Evolutionary conservation across 2,888 invertebrate genomes (phyloP), one percentile per base, ranked within the genome.

Genomic region (Drosophila maculinotata): DNA sequence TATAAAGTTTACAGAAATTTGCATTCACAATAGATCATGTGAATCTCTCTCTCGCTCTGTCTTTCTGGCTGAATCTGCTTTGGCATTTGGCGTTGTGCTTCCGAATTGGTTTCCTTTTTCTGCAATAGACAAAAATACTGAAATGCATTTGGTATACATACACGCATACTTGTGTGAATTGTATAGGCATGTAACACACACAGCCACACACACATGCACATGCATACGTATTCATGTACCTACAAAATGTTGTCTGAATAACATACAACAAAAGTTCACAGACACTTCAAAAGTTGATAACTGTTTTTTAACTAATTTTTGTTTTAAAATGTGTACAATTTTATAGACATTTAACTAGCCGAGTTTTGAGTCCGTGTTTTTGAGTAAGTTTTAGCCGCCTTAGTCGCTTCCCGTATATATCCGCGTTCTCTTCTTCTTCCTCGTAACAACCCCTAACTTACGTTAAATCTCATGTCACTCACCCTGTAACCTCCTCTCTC

Each of bases 141-240:
- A 73, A 62, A 52, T 77, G 60, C 73, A 69, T 38, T 80, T 83
- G 76, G 71, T 86, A 83, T 86, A 79, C 59, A 79, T 62, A 79
- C 76, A 60, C 56, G 35, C 51, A 64, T 41, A 65, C 59, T 31
- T 8, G 20, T 45, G 15, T 31, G 31, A 12, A 15, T 17, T 15
- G 41, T 42, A 42, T 45, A 25, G 59, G 36, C 63, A 53, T 47
- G 52, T 38, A 41, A 45, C 12, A 15, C 20, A 12, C n/a, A 48
- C 6, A 23, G 35, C 35, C 12, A 15, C 20, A 12, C n/a, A 48
- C 6, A 23, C 14, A 44, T 28, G 14, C 14, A 36, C 52, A 42
- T 26, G 17, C 30, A 31, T 17, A 20, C 14, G 14, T n/a, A n/a
- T 15, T 10, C 5, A 14, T 45, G 17, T 12, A 47, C 28, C 35